Evolutionary conservation across 2,113 vertebrate genomes (phyloP), one percentile per base, ranked within the genome.

Genomic region (Cranoglanis bouderius): DNA sequence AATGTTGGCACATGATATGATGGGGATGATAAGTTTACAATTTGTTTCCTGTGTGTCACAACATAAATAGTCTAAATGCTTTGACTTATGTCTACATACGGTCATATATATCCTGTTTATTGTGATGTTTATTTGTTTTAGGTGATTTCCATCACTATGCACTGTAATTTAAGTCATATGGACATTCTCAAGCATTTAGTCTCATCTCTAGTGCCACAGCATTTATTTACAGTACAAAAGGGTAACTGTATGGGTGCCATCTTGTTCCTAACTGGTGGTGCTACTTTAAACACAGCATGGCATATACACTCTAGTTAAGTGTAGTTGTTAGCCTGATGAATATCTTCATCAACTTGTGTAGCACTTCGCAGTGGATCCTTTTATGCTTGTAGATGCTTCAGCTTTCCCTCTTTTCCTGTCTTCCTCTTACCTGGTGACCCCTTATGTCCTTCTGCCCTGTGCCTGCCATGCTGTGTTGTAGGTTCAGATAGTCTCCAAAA

Each of bases 401-500:
- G 85, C 89, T 89, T 63, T 90, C 49, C 49, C 85, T 70, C 84
- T 85, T 87, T 88, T 84, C 85, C 88, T 83, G 80, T 85, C 70
- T 70, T 87, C 63, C 86, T 86, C 85, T 83, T 86, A 92, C 80
- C 87, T 90, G 90, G 24, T 74, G 67, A 85, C 74, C 87, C 89
- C 72, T 86, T 87, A 77, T 87, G 89, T 90, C 86, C 92, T 88
- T 65, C 46, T 88, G 92, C 87, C 92, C 95, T 96, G 93, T 96
- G 88, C 94, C 94, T 92, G 95, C 96, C 92, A 94, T 95, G 43
- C 95, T 97, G 96, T 96, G 82, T 94, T 94, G 18, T 95, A 99
- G 98, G 98, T 99, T 97, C 97, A 99, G 95, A 97, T 99, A 97
- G 96, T 98, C 96, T 97, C 96, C 96, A 98, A 98, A 98, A 99